phyloP scores from a whole-genome alignment of 2,113 vertebrate species.

The Capreolus pygargus region DNA sequence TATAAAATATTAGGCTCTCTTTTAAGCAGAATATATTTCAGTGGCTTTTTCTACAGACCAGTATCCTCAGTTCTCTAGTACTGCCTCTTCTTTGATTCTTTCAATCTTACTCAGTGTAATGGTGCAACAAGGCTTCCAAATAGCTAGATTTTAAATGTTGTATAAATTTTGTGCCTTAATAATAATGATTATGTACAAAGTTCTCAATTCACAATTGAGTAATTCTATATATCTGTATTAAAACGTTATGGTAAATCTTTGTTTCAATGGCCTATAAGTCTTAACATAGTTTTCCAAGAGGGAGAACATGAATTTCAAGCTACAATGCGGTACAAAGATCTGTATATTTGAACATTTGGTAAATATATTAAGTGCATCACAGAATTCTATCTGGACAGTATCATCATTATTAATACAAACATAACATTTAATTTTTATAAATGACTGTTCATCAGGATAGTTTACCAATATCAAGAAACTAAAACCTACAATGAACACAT shows the following conservation, averaged over 20 bases:
- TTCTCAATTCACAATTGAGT: neutral
- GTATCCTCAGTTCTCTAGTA: neutral
- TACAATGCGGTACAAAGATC: neutral
- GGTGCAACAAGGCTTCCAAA: neutral
- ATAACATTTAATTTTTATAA: conserved; percentile 51
- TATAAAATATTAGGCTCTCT: neutral
- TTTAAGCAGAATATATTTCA: neutral
- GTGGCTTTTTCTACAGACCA: neutral
- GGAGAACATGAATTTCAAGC: neutral
- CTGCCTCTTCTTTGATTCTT: neutral
- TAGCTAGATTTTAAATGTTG: neutral
- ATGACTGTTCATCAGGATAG: conserved; percentile 34
- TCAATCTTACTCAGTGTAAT: neutral
- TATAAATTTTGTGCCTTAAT: neutral
- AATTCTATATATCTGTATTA: neutral
- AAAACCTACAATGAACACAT: conserved; percentile 60
- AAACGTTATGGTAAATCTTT: neutral
- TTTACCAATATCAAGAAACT: conserved; percentile 60
- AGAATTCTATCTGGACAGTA: neutral
- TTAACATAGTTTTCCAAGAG: neutral
- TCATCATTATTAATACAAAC: conserved; percentile 42
- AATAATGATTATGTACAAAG: neutral
- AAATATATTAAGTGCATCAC: neutral
- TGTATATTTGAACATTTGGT: neutral
- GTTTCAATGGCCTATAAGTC: neutral